Evolutionary conservation across 2,113 vertebrate species (phyloP), one percentile per base, ranked within the genome.

Genomic region (Spilogale gracilis): DNA sequence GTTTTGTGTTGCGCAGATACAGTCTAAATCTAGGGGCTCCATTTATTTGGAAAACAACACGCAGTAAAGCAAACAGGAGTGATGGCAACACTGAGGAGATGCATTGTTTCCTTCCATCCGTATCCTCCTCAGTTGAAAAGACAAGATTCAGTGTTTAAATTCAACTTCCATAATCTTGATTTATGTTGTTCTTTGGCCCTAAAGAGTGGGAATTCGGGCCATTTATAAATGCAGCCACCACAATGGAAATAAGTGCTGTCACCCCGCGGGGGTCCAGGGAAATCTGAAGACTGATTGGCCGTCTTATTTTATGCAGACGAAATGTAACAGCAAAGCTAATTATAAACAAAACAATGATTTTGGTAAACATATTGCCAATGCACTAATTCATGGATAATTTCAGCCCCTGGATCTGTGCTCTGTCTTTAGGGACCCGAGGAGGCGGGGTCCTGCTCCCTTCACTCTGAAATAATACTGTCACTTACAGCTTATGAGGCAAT

Each of bases 41-140:
- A 9, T 93, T 73, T 65, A 65, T 76, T 45, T 67, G 45, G 18
- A 69, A 95, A 87, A n/a, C 9, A 56, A 20, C 23, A 8, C 10
- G 17, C 9, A 30, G 17, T 84, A 80, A 30, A 23, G 6, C 4
- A n/a, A 79, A 96, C n/a, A 81, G 30, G 10, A 78, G 5, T 63
- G 32, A 78, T 45, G 23, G 11, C 0, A 52, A 9, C 13, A 5
- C 21, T 63, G 54, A 79, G 30, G 18, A n/a, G 54, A 89, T 69
- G 89, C 83, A 43, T 96, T 92, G 38, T 79, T 89, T 76, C 67
- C 67, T 63, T 74, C 65, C 50, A 76, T 91, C 63, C 23, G 71
- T 67, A 71, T 17, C 69, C 3, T 83, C 10, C 38, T 54, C 10
- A 3, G 17, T 4, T 32, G 92, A 54, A 73, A 58, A 95, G 76